phyloP scores from a whole-genome alignment of 2,888 invertebrate genomes.

The Thysanoteuthis rhombus region DNA sequence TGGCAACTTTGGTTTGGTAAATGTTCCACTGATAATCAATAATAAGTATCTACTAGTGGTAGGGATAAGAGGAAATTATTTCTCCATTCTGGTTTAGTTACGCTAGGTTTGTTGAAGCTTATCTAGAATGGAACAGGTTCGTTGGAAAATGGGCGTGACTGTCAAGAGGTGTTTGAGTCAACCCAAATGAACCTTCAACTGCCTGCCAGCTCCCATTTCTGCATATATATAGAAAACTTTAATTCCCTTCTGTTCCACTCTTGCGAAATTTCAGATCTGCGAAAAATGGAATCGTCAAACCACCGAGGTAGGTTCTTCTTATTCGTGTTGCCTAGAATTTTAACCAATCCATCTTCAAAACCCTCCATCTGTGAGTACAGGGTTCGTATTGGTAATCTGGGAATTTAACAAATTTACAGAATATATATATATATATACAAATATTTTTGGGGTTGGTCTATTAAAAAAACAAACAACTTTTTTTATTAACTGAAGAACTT shows the following conservation, averaged over 20 bases:
- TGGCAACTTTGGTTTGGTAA: no score
- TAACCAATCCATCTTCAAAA: not conserved
- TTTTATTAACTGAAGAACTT: no score
- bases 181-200: not conserved
- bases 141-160: not conserved
- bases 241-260: slow-evolving; percentile 18
- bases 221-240: not conserved
- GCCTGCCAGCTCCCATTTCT: not conserved
- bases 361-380: not conserved
- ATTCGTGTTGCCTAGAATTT: not conserved
- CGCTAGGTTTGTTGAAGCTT: not conserved
- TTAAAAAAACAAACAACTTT: no score
- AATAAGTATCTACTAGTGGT: no score
- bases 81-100: no score
- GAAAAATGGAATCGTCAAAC: slow-evolving; percentile 27
- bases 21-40: no score
- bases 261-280: slow-evolving; percentile 29
- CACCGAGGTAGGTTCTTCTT: slow-evolving; percentile 18
- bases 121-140: not conserved
- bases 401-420: not conserved
- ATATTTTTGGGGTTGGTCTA: no score
- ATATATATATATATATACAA: no score
- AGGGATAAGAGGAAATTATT: no score
- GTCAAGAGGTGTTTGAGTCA: not conserved
- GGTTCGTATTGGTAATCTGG: not conserved